Evolutionary conservation across 1,140 invertebrate species (phyloP).

Genomic region (Oppia nitens): DNA sequence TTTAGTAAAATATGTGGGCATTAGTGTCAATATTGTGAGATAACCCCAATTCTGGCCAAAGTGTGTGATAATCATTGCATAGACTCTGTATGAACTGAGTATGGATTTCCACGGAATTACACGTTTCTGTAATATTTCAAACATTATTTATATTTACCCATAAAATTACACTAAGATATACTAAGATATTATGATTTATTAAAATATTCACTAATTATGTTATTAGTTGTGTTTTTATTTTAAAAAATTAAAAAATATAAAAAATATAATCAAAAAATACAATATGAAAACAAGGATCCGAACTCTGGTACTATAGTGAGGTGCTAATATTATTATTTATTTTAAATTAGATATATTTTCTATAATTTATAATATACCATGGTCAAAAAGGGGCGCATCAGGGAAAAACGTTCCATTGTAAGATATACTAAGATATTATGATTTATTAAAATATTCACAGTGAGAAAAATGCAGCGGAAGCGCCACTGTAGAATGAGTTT

Average conservation of each 20-base stretch:
- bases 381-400: no score
- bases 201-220: neutral
- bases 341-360: no score
- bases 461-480: no score
- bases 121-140: neutral
- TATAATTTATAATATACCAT: no score
- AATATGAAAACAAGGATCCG: neutral
- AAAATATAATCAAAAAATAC: neutral
- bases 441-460: neutral
- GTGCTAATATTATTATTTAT: no score
- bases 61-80: conserved; percentile 79
- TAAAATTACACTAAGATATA: neutral
- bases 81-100: conserved; percentile 62
- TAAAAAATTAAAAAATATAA: neutral
- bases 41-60: conserved; percentile 82
- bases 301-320: neutral
- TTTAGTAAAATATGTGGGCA: conserved; percentile 83
- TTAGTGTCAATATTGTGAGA: conserved; percentile 79
- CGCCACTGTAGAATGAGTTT: no score
- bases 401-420: no score
- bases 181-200: neutral
- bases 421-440: neutral
- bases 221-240: no score
- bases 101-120: conserved; percentile 61
- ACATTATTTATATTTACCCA: neutral